phyloP scores from a whole-genome alignment of 2,888 invertebrate species.

The Protula sp. region DNA sequence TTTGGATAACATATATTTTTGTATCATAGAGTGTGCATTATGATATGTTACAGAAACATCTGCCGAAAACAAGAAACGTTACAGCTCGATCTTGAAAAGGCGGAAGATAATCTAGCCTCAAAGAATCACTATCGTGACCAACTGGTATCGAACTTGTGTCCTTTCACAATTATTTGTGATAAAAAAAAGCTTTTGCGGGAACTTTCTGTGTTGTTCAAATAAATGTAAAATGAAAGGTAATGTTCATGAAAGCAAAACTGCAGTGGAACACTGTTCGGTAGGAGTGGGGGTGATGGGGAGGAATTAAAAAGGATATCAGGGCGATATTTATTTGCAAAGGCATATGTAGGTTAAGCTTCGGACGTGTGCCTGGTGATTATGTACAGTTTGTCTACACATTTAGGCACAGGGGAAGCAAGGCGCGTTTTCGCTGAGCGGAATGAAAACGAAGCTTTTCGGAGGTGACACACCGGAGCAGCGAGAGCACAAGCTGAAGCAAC shows the following conservation, averaged over 20 bases:
- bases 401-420: constrained; percentile 44
- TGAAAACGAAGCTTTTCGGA: constrained; percentile 50
- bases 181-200: background rate
- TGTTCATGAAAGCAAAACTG: too few species aligned
- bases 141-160: constrained; percentile 32
- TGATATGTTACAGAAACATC: constrained; percentile 58
- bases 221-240: too few species aligned
- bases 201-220: background rate
- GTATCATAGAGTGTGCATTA: too few species aligned
- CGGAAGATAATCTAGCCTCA: constrained; percentile 63
- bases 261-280: too few species aligned
- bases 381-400: too few species aligned
- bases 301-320: too few species aligned
- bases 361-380: too few species aligned
- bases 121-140: constrained; percentile 56
- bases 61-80: constrained; percentile 70
- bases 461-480: constrained; percentile 49
- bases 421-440: constrained; percentile 45
- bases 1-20: too few species aligned
- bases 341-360: too few species aligned
- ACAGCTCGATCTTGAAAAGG: constrained; percentile 68
- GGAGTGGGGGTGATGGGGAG: too few species aligned
- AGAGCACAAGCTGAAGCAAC: constrained; percentile 45
- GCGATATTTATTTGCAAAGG: too few species aligned
- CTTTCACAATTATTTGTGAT: background rate